Percentiles rank a stretch among this genome's conserved stretches.
These are phyloP conservation scores for Heteromyza rotundicornis DNA, from an alignment of 2,888 invertebrate species.

Conservation along the genomic window DNA sequence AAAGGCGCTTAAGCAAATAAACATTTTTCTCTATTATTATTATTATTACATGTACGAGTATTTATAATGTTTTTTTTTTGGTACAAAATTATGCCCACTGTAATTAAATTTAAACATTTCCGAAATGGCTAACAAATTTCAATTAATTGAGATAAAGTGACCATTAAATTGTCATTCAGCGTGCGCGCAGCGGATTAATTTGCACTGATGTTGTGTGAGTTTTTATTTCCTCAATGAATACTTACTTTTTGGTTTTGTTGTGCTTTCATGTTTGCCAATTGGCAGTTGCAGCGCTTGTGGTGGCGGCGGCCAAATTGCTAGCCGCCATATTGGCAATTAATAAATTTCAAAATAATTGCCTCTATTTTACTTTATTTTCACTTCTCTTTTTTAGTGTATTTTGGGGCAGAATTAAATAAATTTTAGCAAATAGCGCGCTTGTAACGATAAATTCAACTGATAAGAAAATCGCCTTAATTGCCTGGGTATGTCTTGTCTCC, in stretches of 20 bases:
- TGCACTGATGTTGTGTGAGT: conserved; percentile 14
- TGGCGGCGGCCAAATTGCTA: neutral
- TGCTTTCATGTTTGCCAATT: too few relatives aligned
- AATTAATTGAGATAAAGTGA: conserved; percentile 44
- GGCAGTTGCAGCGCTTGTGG: neutral
- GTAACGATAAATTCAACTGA: neutral
- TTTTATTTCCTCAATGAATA: neutral
- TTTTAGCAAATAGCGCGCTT: neutral
- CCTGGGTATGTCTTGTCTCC: too few relatives aligned
- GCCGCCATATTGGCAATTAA: conserved; percentile 1
- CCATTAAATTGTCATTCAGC: conserved; percentile 39
- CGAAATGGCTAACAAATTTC: conserved; percentile 34
- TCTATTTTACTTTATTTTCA: neutral
- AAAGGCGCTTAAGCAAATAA: too few relatives aligned
- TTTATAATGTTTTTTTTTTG: too few relatives aligned
- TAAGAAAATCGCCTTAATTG: conserved; percentile 1
- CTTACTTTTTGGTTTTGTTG: too few relatives aligned
- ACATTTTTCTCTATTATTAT: too few relatives aligned
- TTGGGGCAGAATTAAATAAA: neutral
- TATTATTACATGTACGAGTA: too few relatives aligned
- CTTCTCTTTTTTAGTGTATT: neutral
- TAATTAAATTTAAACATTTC: neutral
- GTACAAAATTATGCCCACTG: too few relatives aligned
- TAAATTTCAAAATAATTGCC: conserved; percentile 3
- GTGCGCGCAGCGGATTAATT: conserved; percentile 37